Evolutionary conservation across 2,888 invertebrate species (phyloP).

Genomic region (Zele albiditarsus): DNA sequence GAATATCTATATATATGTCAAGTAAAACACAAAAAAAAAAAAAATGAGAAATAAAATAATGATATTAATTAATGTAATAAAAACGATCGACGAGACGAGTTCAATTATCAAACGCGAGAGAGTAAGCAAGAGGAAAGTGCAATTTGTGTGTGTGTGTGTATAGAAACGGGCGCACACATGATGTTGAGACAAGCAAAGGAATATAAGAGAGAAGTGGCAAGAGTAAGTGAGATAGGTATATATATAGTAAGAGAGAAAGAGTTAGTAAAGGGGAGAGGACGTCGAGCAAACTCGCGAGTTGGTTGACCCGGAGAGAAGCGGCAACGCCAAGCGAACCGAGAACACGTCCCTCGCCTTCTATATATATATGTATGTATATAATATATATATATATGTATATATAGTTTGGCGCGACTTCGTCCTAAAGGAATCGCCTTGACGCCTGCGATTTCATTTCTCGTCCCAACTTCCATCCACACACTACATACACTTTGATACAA

Average conservation of each 20-base stretch:
- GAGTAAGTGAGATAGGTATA: not conserved
- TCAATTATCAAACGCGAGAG: constrained; percentile 6
- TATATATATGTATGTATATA: constrained; percentile 10
- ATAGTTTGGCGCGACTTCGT: constrained; percentile 32
- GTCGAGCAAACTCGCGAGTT: constrained; percentile 66
- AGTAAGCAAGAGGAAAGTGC: constrained; percentile 32
- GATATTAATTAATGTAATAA: constrained; percentile 10
- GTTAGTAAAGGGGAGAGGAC: constrained; percentile 51
- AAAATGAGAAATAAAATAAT: not conserved
- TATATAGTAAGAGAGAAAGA: constrained; percentile 17
- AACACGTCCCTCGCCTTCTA: constrained; percentile 20
- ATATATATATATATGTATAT: not conserved
- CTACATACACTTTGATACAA: constrained; percentile 13
- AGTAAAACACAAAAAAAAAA: not conserved
- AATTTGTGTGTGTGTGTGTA: constrained; percentile 26
- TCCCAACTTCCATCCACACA: constrained; percentile 45
- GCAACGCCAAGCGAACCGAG: constrained; percentile 33
- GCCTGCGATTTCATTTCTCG: constrained; percentile 66
- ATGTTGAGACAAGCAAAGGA: constrained; percentile 18
- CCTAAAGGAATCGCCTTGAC: constrained; percentile 65
- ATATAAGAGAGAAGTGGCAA: constrained; percentile 12
- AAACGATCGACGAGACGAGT: constrained; percentile 9
- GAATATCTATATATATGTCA: no score
- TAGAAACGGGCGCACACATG: constrained; percentile 28
- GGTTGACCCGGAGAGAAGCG: constrained; percentile 67